Base-by-base conservation (phyloP, 1,140 invertebrate genomes). In the Zaprionus ornatus region DNA sequence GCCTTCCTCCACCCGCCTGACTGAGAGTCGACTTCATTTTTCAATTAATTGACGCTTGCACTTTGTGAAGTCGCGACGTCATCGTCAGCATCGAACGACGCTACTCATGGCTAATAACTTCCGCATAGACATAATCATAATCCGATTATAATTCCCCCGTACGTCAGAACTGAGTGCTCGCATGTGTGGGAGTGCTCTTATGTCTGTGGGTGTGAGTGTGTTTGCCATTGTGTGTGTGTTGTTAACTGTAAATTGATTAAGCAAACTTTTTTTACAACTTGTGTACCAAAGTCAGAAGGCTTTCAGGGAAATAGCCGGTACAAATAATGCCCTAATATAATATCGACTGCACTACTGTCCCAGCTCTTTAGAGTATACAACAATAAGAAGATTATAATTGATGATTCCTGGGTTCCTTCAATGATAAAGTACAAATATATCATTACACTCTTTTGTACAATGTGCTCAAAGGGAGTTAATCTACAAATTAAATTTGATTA, bases 111-210 rank as follows among this genome's bases (percentile, higher is more conserved):
- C 54, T 78, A 70, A 75, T 78, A 73, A 56, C 66, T 76, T 54
- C 54, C 76, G 35, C 55, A 79, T 69, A 77, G 65, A 75, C 68
- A 76, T 88, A 84, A 90, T 90, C 80, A 75, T 88, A 88, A 88
- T 88, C 84, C 70, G 85, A 83, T 88, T 88, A 87, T 68, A 50
- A 45, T 21, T 62, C 63, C 54, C 54, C 54, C 50, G 37, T 52
- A 56, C 65, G 54, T 55, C 70, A 62, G 12, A 27, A 15, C 65
- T 50, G 40, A 57, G 32, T 56, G 54, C n/a, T n/a, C n/a, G n/a
- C 25, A n/a, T 56, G 25, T 45, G 42, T 19, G 35, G 19, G 25
- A 13, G 35, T 23, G n/a, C 21, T 48, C 52, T 35, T 32, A 32
- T 32, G 29, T 60, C 27, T 37, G 27, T n/a, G 32, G 67, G 54